These are phyloP conservation scores for Sapajus apella DNA, from an alignment of 2,113 vertebrate species.

Conservation along the genomic window DNA sequence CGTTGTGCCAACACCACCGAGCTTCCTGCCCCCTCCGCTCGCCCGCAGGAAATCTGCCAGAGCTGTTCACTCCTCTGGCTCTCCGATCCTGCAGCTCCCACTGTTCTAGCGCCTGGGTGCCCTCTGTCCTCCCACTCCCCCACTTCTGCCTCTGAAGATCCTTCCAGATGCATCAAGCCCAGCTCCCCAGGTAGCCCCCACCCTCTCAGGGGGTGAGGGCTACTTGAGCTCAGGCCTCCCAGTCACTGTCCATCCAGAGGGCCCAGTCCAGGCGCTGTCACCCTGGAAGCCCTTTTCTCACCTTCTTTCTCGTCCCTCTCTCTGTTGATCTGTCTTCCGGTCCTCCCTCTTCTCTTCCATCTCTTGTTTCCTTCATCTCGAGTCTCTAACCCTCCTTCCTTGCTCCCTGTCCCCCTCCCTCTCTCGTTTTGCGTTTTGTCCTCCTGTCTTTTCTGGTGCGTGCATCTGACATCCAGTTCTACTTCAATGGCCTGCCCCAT, in stretches of 20 bases:
- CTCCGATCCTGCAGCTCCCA: accelerated
- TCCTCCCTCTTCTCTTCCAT: neutral
- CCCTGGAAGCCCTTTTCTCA: neutral
- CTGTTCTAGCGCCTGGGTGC: accelerated
- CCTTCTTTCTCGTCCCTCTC: no score
- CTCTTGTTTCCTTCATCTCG: neutral
- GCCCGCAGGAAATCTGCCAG: neutral
- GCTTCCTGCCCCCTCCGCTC: neutral
- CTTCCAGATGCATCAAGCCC: neutral
- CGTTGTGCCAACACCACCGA: neutral
- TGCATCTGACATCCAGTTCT: accelerated
- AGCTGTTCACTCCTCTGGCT: neutral
- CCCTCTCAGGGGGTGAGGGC: accelerated
- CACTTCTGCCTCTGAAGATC: neutral
- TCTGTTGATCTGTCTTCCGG: neutral
- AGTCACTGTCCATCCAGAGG: neutral
- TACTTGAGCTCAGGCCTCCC: accelerated
- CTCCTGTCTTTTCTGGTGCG: neutral
- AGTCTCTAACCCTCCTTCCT: neutral
- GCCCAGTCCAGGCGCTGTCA: neutral
- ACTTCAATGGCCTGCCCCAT: accelerated
- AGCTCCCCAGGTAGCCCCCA: neutral
- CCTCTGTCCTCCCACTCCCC: neutral
- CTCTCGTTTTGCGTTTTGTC: neutral
- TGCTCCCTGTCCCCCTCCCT: neutral